Conservation (phyloP, 2,797 vertebrate genomes). For the Bradypodion ventrale region DNA sequence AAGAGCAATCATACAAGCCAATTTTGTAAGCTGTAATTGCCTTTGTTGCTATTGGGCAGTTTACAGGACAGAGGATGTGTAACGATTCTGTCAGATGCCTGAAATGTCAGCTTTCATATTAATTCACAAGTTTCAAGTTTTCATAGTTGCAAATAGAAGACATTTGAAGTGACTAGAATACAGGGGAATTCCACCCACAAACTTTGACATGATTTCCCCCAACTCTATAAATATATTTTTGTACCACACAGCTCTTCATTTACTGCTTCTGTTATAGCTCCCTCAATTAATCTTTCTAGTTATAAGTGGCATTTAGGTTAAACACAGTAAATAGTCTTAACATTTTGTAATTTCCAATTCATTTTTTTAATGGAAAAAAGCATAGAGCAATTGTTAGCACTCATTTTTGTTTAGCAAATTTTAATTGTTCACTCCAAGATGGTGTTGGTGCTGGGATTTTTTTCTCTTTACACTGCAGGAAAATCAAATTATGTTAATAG, state of each 20-base stretch:
- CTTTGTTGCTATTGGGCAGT: background rate
- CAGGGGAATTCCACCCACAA: no score
- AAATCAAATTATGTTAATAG: no score
- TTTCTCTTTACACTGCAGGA: no score
- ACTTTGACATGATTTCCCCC: no score
- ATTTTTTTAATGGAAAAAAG: background rate
- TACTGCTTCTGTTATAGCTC: background rate
- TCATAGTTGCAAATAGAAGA: background rate
- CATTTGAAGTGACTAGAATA: background rate
- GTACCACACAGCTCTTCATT: background rate
- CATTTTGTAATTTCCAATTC: background rate
- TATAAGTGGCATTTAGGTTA: background rate
- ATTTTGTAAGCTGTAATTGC: background rate
- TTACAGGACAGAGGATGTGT: background rate
- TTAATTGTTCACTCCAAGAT: background rate
- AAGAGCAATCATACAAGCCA: constrained; percentile 35
- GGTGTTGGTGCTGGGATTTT: background rate
- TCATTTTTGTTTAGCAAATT: no score
- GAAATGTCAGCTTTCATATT: background rate
- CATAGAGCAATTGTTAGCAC: no score
- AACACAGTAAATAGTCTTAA: background rate
- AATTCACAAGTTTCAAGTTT: background rate
- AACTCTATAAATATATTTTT: no score
- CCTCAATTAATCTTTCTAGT: no score
- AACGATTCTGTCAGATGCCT: background rate